Conservation (phyloP, 64 coral and sea anemone species). For the Porites australiensis region DNA sequence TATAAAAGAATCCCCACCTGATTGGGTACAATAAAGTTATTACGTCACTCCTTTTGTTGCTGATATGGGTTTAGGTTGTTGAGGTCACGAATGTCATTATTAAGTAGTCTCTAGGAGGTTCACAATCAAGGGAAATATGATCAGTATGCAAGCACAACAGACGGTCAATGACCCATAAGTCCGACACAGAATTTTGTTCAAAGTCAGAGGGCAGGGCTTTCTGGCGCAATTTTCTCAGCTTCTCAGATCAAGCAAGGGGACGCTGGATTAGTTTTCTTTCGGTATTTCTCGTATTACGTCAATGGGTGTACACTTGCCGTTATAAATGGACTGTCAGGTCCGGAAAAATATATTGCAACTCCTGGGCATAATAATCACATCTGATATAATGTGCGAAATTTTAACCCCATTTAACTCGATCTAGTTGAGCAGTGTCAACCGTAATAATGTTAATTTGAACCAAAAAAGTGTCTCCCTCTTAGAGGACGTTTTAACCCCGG, state of each 20-base stretch:
- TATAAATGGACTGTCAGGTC: not conserved
- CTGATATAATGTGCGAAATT: too few relatives aligned
- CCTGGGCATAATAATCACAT: not conserved
- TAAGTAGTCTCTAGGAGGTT: not conserved
- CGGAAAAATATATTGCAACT: not conserved
- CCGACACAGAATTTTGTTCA: not conserved
- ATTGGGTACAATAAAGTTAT: not conserved
- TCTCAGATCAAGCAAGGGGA: not conserved
- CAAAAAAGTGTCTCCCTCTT: too few relatives aligned
- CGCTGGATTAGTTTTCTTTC: not conserved
- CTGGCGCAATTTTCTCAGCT: not conserved
- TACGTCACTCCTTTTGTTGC: not conserved
- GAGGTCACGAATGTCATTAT: not conserved
- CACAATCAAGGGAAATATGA: constrained; percentile 6
- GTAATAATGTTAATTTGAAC: too few relatives aligned
- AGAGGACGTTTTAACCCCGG: too few relatives aligned
- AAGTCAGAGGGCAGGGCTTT: constrained; percentile 50
- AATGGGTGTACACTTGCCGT: too few relatives aligned
- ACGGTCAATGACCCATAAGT: constrained; percentile 47
- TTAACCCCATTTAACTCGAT: too few relatives aligned
- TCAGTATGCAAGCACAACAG: not conserved
- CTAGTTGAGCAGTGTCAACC: too few relatives aligned
- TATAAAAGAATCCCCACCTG: not conserved
- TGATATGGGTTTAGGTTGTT: constrained; percentile 14
- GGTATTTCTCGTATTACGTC: not conserved